Conservation (phyloP, 1,140 invertebrate species). For the Atta texana region DNA sequence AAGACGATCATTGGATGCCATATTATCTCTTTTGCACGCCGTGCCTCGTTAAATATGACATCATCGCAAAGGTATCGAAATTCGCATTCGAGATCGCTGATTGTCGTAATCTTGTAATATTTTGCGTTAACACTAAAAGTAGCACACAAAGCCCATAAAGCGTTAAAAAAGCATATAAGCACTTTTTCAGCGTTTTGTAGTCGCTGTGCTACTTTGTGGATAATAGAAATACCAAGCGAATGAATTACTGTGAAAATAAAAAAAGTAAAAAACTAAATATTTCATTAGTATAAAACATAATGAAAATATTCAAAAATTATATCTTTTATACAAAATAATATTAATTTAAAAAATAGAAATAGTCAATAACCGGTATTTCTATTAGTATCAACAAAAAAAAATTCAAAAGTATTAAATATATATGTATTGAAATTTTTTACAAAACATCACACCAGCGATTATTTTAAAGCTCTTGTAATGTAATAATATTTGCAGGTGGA, state of each 20-base stretch:
- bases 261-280: no score
- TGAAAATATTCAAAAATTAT: no score
- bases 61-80: slow-evolving; percentile 87
- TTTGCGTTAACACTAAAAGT: neutral
- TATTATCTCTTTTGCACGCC: slow-evolving; percentile 85
- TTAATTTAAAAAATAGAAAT: no score
- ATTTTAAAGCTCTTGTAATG: neutral
- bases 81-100: neutral
- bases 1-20: slow-evolving; percentile 87
- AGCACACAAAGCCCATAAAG: no score
- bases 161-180: no score
- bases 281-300: no score
- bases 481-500: slow-evolving; percentile 83
- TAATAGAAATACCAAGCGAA: no score
- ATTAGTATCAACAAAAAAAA: neutral
- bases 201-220: no score
- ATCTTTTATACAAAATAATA: no score
- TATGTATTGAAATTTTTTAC: neutral
- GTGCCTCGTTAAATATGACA: slow-evolving; percentile 82
- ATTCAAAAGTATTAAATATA: neutral
- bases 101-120: neutral
- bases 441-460: neutral
- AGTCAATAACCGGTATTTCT: no score
- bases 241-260: no score
- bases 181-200: no score